phyloP scores from a whole-genome alignment of 2,888 invertebrate genomes.

The Andrena marginata region DNA sequence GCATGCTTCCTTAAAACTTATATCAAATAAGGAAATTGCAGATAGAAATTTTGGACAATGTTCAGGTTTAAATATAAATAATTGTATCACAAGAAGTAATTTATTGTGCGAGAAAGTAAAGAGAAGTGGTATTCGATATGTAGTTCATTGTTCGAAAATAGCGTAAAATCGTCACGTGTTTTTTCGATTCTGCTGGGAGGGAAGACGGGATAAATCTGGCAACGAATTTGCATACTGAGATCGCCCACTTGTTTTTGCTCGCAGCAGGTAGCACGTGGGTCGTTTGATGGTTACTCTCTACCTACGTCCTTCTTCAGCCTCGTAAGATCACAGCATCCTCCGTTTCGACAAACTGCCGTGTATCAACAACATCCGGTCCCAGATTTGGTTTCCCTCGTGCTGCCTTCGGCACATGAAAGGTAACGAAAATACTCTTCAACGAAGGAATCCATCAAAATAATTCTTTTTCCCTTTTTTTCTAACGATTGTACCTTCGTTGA shows the following conservation, averaged over 20 bases:
- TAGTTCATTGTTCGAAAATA: neutral
- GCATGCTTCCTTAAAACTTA: no score
- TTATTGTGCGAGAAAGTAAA: neutral
- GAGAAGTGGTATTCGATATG: neutral
- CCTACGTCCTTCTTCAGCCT: conserved; percentile 65
- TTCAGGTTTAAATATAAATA: neutral
- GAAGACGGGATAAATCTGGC: conserved; percentile 64
- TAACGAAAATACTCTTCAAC: conserved; percentile 35
- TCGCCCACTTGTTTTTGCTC: conserved; percentile 77
- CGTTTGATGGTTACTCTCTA: conserved; percentile 72
- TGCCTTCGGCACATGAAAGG: conserved; percentile 11
- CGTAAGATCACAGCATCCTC: conserved; percentile 58
- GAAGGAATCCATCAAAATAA: conserved; percentile 5
- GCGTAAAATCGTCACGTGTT: conserved; percentile 16
- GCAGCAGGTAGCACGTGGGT: conserved; percentile 75
- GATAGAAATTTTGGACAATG: neutral
- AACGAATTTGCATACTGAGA: conserved; percentile 74
- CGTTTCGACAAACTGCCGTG: conserved; percentile 69
- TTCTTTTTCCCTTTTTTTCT: neutral
- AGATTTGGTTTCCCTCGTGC: conserved; percentile 50
- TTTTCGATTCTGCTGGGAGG: conserved; percentile 11
- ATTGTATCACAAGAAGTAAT: neutral
- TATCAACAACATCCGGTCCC: conserved; percentile 70
- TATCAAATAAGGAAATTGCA: no score
- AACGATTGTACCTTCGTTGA: no score